Conservation (phyloP, 2,888 invertebrate genomes). For the Nasonovia ribisnigri region DNA sequence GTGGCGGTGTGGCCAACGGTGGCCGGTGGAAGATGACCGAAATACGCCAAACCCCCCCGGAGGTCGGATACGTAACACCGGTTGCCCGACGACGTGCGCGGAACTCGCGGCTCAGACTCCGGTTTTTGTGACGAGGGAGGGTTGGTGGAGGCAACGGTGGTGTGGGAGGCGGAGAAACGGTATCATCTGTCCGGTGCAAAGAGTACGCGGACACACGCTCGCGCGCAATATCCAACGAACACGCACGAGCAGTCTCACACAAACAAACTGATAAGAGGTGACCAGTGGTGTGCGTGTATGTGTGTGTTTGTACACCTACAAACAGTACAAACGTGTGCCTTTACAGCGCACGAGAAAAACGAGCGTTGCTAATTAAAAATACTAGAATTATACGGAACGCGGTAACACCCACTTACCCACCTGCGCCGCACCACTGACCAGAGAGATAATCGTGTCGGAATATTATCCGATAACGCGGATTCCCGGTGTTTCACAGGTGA, state of each 20-base stretch:
- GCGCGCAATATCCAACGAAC: background rate
- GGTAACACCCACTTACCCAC: background rate
- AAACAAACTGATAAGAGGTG: background rate
- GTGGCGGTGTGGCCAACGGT: background rate
- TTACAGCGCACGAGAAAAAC: background rate
- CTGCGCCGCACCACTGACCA: background rate
- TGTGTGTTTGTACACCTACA: background rate
- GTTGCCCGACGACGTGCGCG: too few relatives aligned
- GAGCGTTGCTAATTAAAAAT: background rate
- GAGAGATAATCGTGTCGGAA: slow-evolving; percentile 37
- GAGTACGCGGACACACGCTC: background rate
- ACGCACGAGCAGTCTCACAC: background rate
- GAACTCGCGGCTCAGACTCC: background rate
- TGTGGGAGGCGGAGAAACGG: background rate
- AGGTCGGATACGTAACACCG: background rate
- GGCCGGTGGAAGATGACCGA: background rate
- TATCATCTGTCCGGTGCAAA: slow-evolving; percentile 33
- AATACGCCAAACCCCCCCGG: background rate
- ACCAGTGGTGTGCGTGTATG: background rate
- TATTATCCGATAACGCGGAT: slow-evolving; percentile 21
- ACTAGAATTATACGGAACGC: background rate
- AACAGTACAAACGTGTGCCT: too few relatives aligned
- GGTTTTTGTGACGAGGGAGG: background rate
- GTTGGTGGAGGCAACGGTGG: background rate
- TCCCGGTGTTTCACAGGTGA: background rate